Evolutionary conservation across 2,888 invertebrate species (phyloP).

Genomic region (Apeira syringaria): DNA sequence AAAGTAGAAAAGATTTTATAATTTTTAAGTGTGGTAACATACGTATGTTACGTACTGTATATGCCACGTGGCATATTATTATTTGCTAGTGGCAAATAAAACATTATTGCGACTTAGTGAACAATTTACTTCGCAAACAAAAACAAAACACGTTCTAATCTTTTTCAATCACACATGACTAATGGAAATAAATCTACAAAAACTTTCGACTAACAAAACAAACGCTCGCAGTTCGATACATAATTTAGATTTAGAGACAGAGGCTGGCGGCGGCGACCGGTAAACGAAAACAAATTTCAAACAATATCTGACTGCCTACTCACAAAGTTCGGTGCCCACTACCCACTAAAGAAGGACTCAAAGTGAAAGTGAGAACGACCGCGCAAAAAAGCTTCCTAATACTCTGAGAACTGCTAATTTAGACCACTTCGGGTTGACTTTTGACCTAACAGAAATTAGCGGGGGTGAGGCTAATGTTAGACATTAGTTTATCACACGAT

Average conservation of each 20-base stretch:
- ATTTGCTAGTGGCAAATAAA: no score
- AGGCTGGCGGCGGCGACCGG: constrained; percentile 43
- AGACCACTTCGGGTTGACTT: constrained; percentile 9
- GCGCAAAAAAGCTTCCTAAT: constrained; percentile 21
- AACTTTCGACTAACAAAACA: constrained; percentile 18
- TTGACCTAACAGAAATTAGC: constrained; percentile 3
- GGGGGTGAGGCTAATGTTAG: background rate
- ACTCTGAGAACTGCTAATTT: constrained; percentile 19
- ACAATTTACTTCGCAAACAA: no score
- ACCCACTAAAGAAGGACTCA: constrained; percentile 57
- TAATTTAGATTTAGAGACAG: background rate
- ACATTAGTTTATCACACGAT: background rate
- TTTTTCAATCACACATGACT: background rate
- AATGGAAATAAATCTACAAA: constrained; percentile 24
- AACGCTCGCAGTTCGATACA: constrained; percentile 15
- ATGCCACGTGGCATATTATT: no score
- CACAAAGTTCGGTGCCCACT: background rate
- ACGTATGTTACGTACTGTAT: no score
- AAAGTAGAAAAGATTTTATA: no score
- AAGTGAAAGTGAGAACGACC: constrained; percentile 61
- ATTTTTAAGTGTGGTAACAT: no score
- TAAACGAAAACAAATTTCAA: constrained; percentile 62
- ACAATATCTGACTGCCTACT: constrained; percentile 50
- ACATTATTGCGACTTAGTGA: no score
- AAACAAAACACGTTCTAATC: background rate